Conservation (phyloP, 2,113 vertebrate genomes). For the Erythrocercus mccallii region DNA sequence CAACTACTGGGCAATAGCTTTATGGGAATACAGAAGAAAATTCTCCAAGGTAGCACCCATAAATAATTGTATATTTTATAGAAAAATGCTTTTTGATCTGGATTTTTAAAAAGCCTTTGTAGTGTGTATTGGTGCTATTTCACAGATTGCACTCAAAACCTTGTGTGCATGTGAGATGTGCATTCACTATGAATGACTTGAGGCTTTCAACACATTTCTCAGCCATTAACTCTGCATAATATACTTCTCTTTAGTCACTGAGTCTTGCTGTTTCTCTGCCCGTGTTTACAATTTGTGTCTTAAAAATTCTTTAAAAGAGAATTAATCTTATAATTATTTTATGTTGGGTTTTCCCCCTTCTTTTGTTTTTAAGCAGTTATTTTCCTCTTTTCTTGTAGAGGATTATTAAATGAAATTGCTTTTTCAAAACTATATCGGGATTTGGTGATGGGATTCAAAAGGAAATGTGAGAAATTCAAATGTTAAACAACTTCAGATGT, state of each 20-base stretch:
- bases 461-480: background rate
- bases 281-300: background rate
- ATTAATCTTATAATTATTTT: background rate
- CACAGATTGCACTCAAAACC: background rate
- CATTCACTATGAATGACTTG: background rate
- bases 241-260: background rate
- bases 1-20: background rate
- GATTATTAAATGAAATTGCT: background rate
- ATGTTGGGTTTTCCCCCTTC: accelerated
- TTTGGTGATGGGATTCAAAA: background rate
- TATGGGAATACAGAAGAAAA: background rate
- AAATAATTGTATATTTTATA: background rate
- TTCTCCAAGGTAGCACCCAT: background rate
- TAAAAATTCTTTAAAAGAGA: background rate
- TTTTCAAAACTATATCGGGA: background rate
- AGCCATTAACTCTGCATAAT: background rate
- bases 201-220: background rate
- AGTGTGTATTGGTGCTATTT: background rate
- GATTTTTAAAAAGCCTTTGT: background rate
- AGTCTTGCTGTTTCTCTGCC: background rate
- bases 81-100: background rate
- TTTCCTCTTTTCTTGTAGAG: background rate
- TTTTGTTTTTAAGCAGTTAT: background rate
- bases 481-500: background rate
- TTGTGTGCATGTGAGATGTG: background rate